A percentile compares a stretch with the other conserved stretches of the same genome.
Conservation (phyloP, 2,888 invertebrate species). For the Amphipoea oculea region DNA sequence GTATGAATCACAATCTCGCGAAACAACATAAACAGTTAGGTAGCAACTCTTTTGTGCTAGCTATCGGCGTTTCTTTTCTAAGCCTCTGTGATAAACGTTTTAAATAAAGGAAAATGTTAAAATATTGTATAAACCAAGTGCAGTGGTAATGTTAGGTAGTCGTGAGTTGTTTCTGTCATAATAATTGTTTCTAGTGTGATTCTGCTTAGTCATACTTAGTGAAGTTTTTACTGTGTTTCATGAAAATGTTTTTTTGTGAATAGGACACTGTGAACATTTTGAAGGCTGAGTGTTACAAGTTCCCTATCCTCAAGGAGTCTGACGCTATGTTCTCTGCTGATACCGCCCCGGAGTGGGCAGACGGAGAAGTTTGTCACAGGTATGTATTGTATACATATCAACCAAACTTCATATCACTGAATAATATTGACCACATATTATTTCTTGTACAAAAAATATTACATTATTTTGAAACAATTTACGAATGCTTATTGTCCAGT, state of each 20-base stretch:
- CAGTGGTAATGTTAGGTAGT: constrained; percentile 23
- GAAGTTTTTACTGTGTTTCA: constrained; percentile 19
- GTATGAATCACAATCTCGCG: constrained; percentile 71
- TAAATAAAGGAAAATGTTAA: constrained; percentile 29
- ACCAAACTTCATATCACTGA: neutral
- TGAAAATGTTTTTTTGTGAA: constrained; percentile 58
- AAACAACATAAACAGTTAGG: constrained; percentile 69
- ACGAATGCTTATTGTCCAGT: neutral
- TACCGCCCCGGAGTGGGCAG: constrained; percentile 99
- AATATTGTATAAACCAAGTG: constrained; percentile 17
- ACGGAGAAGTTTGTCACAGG: constrained; percentile 97
- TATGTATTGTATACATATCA: constrained; percentile 57
- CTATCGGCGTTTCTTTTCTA: constrained; percentile 26
- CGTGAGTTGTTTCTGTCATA: constrained; percentile 21
- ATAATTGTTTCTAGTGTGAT: constrained; percentile 25
- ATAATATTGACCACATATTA: neutral
- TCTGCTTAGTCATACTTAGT: constrained; percentile 54
- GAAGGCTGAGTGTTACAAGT: constrained; percentile 98
- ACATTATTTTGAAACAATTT: neutral
- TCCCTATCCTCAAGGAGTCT: constrained; percentile 97
- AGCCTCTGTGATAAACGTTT: constrained; percentile 14
- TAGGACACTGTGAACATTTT: constrained; percentile 98
- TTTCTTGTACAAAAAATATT: neutral
- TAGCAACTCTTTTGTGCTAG: constrained; percentile 62
- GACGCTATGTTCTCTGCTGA: constrained; percentile 99